Base-by-base conservation (phyloP, 2,113 vertebrate species). In the Rana temporaria region DNA sequence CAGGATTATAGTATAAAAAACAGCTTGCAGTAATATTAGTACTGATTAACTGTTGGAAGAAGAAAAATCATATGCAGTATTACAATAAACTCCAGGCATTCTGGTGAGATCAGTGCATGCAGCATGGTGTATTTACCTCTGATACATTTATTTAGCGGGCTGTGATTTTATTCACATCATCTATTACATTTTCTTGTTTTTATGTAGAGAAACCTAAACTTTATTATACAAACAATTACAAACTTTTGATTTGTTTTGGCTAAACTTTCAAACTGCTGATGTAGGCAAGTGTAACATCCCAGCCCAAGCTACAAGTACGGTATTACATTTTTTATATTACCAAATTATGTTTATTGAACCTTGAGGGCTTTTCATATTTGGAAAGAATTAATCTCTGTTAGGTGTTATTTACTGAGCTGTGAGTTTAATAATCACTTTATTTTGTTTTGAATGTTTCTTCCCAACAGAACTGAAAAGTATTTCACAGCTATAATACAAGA, bases 361-460 rank as follows among this genome's bases (percentile, higher is more conserved):
- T 78, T 65, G 63, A 78, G 76, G 76, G 76, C 48, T 78, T 66
- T 67, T 78, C 63, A 67, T 78, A 78, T 78, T 78, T 66, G 42
- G 63, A 78, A 66, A 78, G 62, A 78, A 78, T 78, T 78, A 78
- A 78, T 78, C 63, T 78, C 62, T 24, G 76, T 78, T 67, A 66
- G 76, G 76, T 66, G 76, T 66, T 78, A 78, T 66, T 78, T 78
- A 78, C 76, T 67, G 76, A 78, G 76, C 76, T 78, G 48, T 52
- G 62, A 65, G 76, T 78, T 78, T 78, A 78, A 78, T 78, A 78
- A 78, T 78, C 76, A 78, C 63, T 78, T 78, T 78, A 78, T 78
- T 78, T 65, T 78, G 60, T 65, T 74, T 75, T 75, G 56, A 75
- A 75, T 62, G 72, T 75, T 75, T 66, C 62, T 66, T 78, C 76